Conservation (phyloP, 2,888 invertebrate genomes). For the Dicranocentrus wangi region DNA sequence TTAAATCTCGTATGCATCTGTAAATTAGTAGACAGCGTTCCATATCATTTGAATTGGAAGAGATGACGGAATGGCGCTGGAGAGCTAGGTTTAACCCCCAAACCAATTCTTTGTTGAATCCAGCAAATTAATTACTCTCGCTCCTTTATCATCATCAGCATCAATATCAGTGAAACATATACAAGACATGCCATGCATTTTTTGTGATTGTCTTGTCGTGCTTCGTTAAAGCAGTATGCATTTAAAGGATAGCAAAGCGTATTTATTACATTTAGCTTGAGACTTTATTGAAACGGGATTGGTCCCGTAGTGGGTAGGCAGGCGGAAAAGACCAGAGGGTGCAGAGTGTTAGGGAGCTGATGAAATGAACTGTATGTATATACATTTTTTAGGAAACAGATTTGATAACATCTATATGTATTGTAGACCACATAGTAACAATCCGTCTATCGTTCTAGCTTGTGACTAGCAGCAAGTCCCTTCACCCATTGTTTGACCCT, state of each 20-base stretch:
- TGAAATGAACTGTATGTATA: slow-evolving; percentile 19
- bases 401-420: not conserved
- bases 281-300: slow-evolving; percentile 33
- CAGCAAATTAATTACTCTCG: slow-evolving; percentile 66
- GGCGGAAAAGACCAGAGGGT: slow-evolving; percentile 16
- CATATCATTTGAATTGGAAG: too few species aligned
- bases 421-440: too few species aligned
- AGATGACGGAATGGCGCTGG: too few species aligned
- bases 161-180: not conserved
- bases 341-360: slow-evolving; percentile 32
- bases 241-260: slow-evolving; percentile 7
- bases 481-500: too few species aligned
- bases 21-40: too few species aligned
- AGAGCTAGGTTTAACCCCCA: not conserved
- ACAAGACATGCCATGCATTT: not conserved
- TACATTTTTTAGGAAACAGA: not conserved
- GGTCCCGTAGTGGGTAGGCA: slow-evolving; percentile 20
- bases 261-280: slow-evolving; percentile 22
- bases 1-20: too few species aligned
- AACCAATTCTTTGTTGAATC: slow-evolving; percentile 28
- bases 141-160: slow-evolving; percentile 43
- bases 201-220: slow-evolving; percentile 5
- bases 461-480: too few species aligned
- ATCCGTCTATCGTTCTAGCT: too few species aligned
- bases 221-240: not conserved